Conservation (phyloP, 2,888 invertebrate species). For the Drosophila percnosoma region DNA sequence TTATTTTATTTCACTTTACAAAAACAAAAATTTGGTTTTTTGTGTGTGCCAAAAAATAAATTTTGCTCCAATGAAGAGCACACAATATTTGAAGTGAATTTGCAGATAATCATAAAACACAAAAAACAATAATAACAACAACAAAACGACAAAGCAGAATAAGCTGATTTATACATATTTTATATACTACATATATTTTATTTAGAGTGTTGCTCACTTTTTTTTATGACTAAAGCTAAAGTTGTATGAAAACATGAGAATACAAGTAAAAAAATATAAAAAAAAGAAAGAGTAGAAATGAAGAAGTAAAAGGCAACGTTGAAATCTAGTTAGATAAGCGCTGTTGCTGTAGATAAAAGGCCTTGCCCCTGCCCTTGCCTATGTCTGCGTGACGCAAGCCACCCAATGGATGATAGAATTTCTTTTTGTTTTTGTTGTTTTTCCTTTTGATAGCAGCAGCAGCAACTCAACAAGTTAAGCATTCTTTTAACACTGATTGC, state of each 20-base stretch:
- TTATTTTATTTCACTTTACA: constrained; percentile 40
- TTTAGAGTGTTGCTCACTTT: constrained; percentile 32
- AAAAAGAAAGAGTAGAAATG: constrained; percentile 17
- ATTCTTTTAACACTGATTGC: constrained; percentile 18
- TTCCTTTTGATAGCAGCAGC: neutral
- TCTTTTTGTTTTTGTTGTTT: constrained; percentile 6
- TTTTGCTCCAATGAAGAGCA: constrained; percentile 48
- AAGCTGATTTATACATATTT: constrained; percentile 33
- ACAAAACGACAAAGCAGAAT: constrained; percentile 37
- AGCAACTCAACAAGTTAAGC: constrained; percentile 15
- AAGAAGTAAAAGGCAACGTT: constrained; percentile 46
- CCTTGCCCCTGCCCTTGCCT: constrained; percentile 34
- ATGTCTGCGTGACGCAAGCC: constrained; percentile 52
- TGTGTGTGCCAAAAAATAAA: constrained; percentile 55
- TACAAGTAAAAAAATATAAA: constrained; percentile 1
- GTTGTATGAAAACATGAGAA: constrained; percentile 40
- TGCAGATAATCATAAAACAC: constrained; percentile 51
- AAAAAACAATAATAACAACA: constrained; percentile 15
- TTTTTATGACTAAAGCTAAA: constrained; percentile 55
- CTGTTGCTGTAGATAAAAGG: constrained; percentile 60
- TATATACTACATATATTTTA: constrained; percentile 16
- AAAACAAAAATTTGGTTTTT: constrained; percentile 36
- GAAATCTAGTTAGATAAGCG: constrained; percentile 65
- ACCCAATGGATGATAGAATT: constrained; percentile 49
- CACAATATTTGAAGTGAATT: constrained; percentile 59